Conservation (phyloP, 2,113 vertebrate species). For the Ptilonorhynchus violaceus region DNA sequence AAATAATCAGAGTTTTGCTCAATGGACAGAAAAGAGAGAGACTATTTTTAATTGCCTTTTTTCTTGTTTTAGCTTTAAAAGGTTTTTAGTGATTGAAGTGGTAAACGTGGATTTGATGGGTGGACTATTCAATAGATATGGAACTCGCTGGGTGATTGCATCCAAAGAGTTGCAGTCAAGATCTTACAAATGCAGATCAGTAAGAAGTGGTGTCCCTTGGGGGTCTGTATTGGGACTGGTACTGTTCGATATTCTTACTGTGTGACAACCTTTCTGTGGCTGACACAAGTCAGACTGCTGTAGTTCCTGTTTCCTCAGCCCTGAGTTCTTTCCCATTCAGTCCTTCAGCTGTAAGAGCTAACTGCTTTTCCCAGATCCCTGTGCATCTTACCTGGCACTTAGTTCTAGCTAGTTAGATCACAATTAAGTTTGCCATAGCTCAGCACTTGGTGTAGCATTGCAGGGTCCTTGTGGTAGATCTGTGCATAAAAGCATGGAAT, state of each 20-base stretch:
- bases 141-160: background rate
- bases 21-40: too few species aligned
- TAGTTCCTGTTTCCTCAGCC: background rate
- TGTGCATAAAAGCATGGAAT: accelerated
- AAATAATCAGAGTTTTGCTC: background rate
- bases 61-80: background rate
- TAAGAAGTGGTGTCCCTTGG: background rate
- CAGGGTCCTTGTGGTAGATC: background rate
- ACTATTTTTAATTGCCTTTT: background rate
- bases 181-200: background rate
- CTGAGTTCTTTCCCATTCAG: background rate
- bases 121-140: background rate
- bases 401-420: background rate
- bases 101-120: background rate
- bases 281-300: background rate
- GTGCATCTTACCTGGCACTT: background rate
- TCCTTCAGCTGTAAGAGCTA: background rate
- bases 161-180: background rate
- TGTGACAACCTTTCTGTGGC: background rate
- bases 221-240: background rate
- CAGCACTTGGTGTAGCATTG: background rate
- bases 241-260: background rate
- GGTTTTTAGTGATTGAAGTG: background rate
- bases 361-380: background rate
- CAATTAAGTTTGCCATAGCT: background rate